Evolutionary conservation across 2,888 invertebrate genomes (phyloP).

Genomic region (Drosophila sordidula): DNA sequence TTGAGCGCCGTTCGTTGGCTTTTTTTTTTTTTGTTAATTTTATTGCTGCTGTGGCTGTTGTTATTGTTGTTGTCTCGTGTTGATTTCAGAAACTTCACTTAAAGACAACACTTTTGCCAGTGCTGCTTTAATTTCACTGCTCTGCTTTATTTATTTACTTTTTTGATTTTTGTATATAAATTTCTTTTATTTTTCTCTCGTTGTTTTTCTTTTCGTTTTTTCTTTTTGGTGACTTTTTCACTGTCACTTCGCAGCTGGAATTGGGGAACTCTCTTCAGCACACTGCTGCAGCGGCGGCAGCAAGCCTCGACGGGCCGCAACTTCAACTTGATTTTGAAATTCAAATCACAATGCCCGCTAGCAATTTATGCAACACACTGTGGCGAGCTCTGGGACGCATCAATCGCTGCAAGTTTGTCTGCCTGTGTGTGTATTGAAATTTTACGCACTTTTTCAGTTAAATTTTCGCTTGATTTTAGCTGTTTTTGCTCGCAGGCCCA

Average conservation of each 20-base stretch:
- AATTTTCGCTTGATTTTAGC: constrained; percentile 16
- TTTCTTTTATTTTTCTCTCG: neutral
- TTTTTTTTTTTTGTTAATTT: constrained; percentile 53
- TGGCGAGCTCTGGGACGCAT: constrained; percentile 41
- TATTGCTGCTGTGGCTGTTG: constrained; percentile 26
- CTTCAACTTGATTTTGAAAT: constrained; percentile 73
- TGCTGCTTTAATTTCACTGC: constrained; percentile 78
- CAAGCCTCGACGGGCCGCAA: constrained; percentile 39
- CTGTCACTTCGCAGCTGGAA: constrained; percentile 67
- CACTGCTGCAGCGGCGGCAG: constrained; percentile 7
- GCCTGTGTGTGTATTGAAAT: constrained; percentile 22
- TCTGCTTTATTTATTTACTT: constrained; percentile 66
- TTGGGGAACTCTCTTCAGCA: constrained; percentile 46
- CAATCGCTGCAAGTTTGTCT: constrained; percentile 44
- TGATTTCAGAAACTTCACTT: constrained; percentile 75
- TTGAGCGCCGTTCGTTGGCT: constrained; percentile 59
- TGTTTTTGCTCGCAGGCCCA: constrained; percentile 2
- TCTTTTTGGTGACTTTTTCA: constrained; percentile 49
- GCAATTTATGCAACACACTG: constrained; percentile 73
- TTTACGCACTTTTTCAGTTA: constrained; percentile 54
- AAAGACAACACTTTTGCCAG: constrained; percentile 50
- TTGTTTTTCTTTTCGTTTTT: constrained; percentile 21
- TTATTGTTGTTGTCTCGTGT: constrained; percentile 30
- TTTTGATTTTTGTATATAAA: constrained; percentile 3
- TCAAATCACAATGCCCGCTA: constrained; percentile 72